Base-by-base conservation (phyloP, 2,113 vertebrate genomes). In the Nerophis ophidion region DNA sequence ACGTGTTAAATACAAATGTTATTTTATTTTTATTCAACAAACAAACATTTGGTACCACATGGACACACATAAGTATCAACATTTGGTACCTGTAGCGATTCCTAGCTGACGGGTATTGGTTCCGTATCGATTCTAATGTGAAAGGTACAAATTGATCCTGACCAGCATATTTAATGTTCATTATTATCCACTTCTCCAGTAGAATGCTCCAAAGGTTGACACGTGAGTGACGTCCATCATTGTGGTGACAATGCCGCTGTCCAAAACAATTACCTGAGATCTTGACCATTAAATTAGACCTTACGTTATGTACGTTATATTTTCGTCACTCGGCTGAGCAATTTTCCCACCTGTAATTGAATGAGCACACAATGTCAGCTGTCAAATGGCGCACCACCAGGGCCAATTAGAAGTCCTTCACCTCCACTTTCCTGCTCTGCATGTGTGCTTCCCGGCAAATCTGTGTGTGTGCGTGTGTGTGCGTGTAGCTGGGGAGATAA, bases 341-440 rank as follows among this genome's bases (percentile, higher is more conserved):
- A 75, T 81, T 69, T 76, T 48, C 54, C 40, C 38, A 49, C 33
- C 67, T 71, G 50, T 77, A 77, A 81, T 74, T 81, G 75, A 81
- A 84, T 68, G 79, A 76, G 58, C 61, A 58, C 47, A 70, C 75
- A 72, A 81, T 75, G 69, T 67, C 44, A 1, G 53, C 42, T 14
- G 57, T 35, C 58, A 38, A 63, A 70, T 42, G 59, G 58, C 66
- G 68, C 67, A 63, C 12, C 40, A n/a, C 17, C 47, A 58, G 73
- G 50, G 71, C 78, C 80, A 75, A 76, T 80, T 80, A 74, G 71
- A 69, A 71, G 65, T 65, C 74, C 68, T 73, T 74, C 68, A 76
- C 72, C 67, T 76, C 60, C 65, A 68, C 69, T 79, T 71, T 65
- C 64, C 33, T 1, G 3, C 17, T 52, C 8, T n/a, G 38, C 42